Conservation (phyloP, 2,888 invertebrate species). For the Laspeyria flexula region DNA sequence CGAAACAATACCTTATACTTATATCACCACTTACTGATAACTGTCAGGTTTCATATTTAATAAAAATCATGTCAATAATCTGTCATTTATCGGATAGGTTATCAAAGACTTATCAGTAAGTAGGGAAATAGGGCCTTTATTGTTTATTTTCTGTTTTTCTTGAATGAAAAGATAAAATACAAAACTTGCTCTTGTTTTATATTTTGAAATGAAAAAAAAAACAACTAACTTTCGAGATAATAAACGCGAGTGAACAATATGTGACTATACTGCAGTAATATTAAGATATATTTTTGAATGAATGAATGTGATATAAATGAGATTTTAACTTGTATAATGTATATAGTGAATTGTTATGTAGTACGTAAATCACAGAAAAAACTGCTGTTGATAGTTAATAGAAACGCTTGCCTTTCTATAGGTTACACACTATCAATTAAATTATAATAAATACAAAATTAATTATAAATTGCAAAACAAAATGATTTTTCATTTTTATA, state of each 20-base stretch:
- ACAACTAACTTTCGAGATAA: conserved; percentile 10
- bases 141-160: too few species aligned
- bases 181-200: too few species aligned
- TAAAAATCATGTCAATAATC: too few species aligned
- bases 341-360: conserved; percentile 73
- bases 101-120: too few species aligned
- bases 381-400: conserved; percentile 48
- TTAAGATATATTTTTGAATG: conserved; percentile 76
- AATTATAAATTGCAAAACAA: neutral
- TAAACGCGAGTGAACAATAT: conserved; percentile 25
- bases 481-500: too few species aligned
- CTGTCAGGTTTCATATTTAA: too few species aligned
- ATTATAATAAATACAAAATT: neutral
- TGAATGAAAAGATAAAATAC: too few species aligned
- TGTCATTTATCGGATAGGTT: too few species aligned
- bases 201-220: too few species aligned
- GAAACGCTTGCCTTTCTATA: conserved; percentile 41
- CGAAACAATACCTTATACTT: neutral
- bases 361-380: conserved; percentile 59
- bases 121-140: too few species aligned
- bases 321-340: conserved; percentile 75
- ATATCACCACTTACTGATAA: too few species aligned
- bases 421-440: conserved; percentile 27
- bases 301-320: conserved; percentile 80
- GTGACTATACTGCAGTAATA: conserved; percentile 47